Conservation (phyloP, 2,888 invertebrate genomes). For the Thera britannica region DNA sequence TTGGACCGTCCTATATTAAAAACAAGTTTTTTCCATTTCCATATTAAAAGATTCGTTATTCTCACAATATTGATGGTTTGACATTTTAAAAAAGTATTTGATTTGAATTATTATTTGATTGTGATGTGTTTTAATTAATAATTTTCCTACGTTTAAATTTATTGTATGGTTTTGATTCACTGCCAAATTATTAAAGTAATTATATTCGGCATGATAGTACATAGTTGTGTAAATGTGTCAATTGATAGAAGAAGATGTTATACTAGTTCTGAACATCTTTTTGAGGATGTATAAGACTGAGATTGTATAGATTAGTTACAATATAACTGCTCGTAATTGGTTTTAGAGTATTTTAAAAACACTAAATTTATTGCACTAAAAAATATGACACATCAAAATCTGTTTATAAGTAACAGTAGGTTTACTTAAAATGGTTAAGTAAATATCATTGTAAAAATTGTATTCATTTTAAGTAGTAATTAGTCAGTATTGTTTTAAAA, state of each 20-base stretch:
- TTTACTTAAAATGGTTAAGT: conserved; percentile 8
- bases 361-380: conserved; percentile 10
- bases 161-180: conserved; percentile 20
- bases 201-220: conserved; percentile 30
- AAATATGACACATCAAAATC: conserved; percentile 37
- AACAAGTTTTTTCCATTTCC: neutral
- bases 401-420: neutral
- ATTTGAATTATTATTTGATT: neutral
- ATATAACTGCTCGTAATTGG: conserved; percentile 2
- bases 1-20: conserved; percentile 39
- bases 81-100: too few relatives aligned
- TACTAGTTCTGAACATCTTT: conserved; percentile 57
- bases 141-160: conserved; percentile 1
- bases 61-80: too few relatives aligned
- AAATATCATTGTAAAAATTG: conserved; percentile 6
- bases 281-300: conserved; percentile 69
- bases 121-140: neutral
- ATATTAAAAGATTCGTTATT: neutral
- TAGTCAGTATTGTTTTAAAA: conserved; percentile 39
- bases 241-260: conserved; percentile 51
- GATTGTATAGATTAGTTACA: conserved; percentile 55
- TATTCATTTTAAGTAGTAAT: conserved; percentile 12
- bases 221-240: conserved; percentile 52
- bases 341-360: conserved; percentile 4
- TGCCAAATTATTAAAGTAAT: conserved; percentile 38